A percentile compares a stretch with the other conserved stretches of the same genome.
These are phyloP conservation scores for Vollenhovia emeryi DNA, from an alignment of 1,140 invertebrate species.

Conservation along the genomic window DNA sequence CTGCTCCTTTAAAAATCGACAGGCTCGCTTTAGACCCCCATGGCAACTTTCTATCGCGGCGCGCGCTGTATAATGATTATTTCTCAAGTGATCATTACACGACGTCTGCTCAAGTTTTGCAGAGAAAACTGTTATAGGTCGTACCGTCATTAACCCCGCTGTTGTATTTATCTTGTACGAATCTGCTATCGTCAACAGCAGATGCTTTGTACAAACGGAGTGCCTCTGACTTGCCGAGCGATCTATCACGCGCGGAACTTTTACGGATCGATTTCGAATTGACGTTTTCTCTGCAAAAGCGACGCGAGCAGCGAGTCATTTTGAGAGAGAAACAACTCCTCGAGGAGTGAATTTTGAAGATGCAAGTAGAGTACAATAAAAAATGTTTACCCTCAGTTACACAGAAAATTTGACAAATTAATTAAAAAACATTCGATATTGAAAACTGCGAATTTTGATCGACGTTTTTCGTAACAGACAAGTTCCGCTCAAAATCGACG, in stretches of 20 bases:
- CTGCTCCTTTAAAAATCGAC: constrained; percentile 24
- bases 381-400: neutral
- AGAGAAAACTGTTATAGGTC: constrained; percentile 37
- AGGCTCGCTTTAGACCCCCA: constrained; percentile 17
- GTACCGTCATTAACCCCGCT: neutral
- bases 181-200: neutral
- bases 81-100: neutral
- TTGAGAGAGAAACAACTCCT: neutral
- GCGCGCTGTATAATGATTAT: neutral
- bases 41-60: constrained; percentile 32
- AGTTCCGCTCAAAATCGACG: neutral
- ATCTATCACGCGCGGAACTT: neutral
- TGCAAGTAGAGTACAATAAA: neutral
- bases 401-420: neutral
- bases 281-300: neutral
- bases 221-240: neutral
- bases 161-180: constrained; percentile 4
- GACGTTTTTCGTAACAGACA: neutral
- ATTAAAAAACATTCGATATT: neutral
- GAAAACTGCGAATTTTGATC: neutral
- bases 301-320: neutral
- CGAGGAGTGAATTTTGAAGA: neutral
- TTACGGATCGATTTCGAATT: neutral
- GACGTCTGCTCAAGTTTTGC: neutral
- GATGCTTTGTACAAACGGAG: neutral